Evolutionary conservation across 2,113 vertebrate genomes (phyloP).

Genomic region (Cyanocitta stelleri): DNA sequence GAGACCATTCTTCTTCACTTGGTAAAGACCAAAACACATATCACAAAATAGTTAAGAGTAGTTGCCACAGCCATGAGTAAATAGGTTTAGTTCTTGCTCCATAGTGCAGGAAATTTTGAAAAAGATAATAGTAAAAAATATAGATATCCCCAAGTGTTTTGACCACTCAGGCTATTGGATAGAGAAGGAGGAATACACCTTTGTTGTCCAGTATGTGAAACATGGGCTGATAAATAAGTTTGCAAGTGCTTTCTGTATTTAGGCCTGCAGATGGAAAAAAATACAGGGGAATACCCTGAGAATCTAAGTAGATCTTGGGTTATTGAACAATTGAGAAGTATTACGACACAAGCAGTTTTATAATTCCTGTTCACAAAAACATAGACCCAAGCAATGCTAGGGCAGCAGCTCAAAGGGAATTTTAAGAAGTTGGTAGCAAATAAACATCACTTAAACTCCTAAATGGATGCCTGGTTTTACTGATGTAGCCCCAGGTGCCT

Average conservation of each 20-base stretch:
- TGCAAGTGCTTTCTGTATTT: neutral
- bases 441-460: neutral
- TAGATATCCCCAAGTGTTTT: neutral
- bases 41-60: neutral
- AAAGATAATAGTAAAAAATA: neutral
- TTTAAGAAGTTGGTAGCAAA: neutral
- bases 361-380: neutral
- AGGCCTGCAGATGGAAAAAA: neutral
- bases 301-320: neutral
- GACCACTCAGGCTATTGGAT: neutral
- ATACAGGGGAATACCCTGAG: neutral
- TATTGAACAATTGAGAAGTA: neutral
- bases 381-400: neutral
- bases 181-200: neutral
- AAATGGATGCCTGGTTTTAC: neutral
- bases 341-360: neutral
- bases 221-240: neutral
- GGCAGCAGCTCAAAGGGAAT: neutral
- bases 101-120: neutral
- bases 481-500: neutral
- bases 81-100: neutral
- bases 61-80: neutral
- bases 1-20: neutral
- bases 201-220: neutral
- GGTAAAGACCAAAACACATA: neutral